Base-by-base conservation (phyloP, 53 echinoderm and acorn worm species). In the Zoroaster sp. region DNA sequence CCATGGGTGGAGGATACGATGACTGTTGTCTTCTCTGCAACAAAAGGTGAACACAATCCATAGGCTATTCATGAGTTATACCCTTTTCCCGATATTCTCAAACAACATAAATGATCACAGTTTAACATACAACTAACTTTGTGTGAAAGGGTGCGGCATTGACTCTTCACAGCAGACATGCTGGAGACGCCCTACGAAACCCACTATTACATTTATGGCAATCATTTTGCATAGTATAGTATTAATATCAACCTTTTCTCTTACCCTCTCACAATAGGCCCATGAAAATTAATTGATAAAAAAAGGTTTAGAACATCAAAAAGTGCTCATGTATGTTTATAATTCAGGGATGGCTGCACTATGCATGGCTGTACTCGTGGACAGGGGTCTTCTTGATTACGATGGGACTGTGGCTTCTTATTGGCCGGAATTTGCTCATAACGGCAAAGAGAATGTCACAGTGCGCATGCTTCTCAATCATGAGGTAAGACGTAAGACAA, bases 1-100 rank as follows among this genome's bases (percentile, higher is more conserved):
- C 83, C 92, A 59, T 94, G 95, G 95, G 87, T 72, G 55, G 90
- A 92, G 66, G 90, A 92, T 71, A 94, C 95, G 21, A 23, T 94
- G 65, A 67, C 90, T 11, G 20, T 76, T 30, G 42, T 90, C 46
- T 90, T 69, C 59, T 94, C 95, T 3, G 74, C 77, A 28, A 91
- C 88, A 7, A 94, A 94, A 91, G 94, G 94, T 89, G n/a, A n/a
- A 17, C 3, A 34, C 6, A 17, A 32, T 21, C 33, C 25, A 17
- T 33, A 9, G 33, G 33, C 15, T 47, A 14, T 47, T 3, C 14
- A 47, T 13, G 17, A 14, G 13, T 47, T 47, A 53, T 9, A 53
- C 20, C 6, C 18, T n/a, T 47, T 17, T 14, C 49, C 49, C 46
- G 51, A 4, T n/a, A n/a, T n/a, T n/a, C n/a, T n/a, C n/a, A n/a